Evolutionary conservation across 2,113 vertebrate species (phyloP).

Genomic region (Nymphicus hollandicus): DNA sequence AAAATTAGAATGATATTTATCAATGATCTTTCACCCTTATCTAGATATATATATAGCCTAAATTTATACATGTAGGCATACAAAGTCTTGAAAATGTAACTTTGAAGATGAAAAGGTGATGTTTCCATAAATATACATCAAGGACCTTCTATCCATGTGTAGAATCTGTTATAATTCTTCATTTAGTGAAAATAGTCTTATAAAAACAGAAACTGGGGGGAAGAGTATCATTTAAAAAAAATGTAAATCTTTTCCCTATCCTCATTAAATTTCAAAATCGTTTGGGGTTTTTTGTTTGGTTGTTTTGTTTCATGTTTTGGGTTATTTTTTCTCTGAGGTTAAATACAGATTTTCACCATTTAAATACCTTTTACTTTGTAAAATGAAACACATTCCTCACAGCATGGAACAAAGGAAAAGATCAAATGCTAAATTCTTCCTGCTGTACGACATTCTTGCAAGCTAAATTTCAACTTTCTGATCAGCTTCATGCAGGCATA

Average conservation of each 20-base stretch:
- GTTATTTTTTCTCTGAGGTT: background rate
- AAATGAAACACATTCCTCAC: conserved; percentile 1
- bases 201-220: background rate
- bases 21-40: background rate
- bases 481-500: background rate
- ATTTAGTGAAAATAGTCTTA: background rate
- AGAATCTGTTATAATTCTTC: background rate
- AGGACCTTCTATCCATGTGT: background rate
- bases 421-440: conserved; percentile 32
- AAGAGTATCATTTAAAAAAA: rapidly evolving
- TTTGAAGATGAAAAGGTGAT: background rate
- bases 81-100: background rate
- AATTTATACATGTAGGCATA: background rate
- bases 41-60: background rate
- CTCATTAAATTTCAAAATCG: background rate
- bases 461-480: conserved; percentile 15
- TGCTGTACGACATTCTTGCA: conserved; percentile 3
- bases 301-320: background rate
- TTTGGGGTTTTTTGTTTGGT: background rate
- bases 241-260: background rate
- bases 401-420: conserved; percentile 2
- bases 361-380: background rate
- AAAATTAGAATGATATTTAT: background rate
- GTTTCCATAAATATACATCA: background rate
- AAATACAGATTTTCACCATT: background rate